A percentile compares a stretch with the other conserved stretches of the same genome.
phyloP scores from a whole-genome alignment of 1,140 invertebrate species.

The Galleria mellonella region DNA sequence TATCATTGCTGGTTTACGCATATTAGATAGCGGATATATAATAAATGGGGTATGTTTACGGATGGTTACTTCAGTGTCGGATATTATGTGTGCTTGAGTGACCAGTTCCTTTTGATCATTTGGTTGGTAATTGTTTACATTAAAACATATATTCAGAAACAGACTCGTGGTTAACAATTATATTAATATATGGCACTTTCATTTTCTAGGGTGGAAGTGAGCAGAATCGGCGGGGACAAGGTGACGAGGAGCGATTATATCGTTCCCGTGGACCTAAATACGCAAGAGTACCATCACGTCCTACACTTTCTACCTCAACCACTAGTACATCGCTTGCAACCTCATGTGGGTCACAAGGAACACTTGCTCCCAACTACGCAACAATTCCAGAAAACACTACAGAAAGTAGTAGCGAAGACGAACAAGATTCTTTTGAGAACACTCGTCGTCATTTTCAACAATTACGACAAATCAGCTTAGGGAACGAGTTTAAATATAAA shows the following conservation, averaged over 20 bases:
- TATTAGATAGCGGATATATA: conserved; percentile 58
- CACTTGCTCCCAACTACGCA: conserved; percentile 74
- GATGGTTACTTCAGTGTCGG: conserved; percentile 45
- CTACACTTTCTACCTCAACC: conserved; percentile 65
- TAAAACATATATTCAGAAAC: conserved; percentile 4
- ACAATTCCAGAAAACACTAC: conserved; percentile 55
- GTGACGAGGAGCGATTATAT: conserved; percentile 56
- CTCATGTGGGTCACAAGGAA: conserved; percentile 76
- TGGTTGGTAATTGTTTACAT: conserved; percentile 12
- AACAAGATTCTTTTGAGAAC: conserved; percentile 64
- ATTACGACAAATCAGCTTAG: conserved; percentile 64
- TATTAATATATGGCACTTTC: conserved; percentile 5
- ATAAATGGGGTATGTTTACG: conserved; percentile 62
- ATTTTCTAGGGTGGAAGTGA: conserved; percentile 58
- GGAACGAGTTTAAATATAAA: conserved; percentile 71
- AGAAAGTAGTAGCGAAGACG: conserved; percentile 64
- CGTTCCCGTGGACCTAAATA: conserved; percentile 55
- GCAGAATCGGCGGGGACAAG: conserved; percentile 44
- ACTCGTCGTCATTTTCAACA: conserved; percentile 69
- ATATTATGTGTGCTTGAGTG: conserved; percentile 30
- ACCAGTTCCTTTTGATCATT: conserved; percentile 14
- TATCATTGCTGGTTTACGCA: conserved; percentile 55
- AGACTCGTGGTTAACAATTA: too few species aligned
- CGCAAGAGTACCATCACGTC: conserved; percentile 61
- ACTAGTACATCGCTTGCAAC: conserved; percentile 73